Percentiles rank a stretch among this genome's conserved stretches.
phyloP scores from a whole-genome alignment of 2,113 vertebrate species.

The Pipra filicauda region DNA sequence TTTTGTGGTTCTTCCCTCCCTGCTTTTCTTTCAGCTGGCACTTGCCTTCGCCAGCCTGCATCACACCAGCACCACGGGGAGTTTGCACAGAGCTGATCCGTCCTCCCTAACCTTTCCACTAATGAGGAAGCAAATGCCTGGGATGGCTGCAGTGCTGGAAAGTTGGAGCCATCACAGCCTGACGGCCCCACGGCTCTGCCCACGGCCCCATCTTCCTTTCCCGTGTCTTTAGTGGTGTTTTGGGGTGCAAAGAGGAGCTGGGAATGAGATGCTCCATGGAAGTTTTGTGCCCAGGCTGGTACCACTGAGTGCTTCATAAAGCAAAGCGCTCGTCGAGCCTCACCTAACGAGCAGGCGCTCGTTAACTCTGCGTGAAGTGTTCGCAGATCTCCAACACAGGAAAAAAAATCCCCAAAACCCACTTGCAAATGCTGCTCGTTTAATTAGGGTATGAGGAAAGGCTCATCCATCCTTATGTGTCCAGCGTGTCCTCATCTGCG shows the following conservation, averaged over 20 bases:
- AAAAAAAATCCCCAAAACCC: neutral
- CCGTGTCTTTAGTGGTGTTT: neutral
- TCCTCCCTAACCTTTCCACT: conserved; percentile 11
- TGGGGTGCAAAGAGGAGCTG: neutral
- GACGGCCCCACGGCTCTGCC: neutral
- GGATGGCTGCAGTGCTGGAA: neutral
- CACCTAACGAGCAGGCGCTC: neutral
- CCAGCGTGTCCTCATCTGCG: neutral
- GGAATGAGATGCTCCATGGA: neutral
- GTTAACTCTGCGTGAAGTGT: neutral
- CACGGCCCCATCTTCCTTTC: neutral
- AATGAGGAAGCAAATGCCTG: conserved; percentile 31
- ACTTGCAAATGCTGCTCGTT: neutral
- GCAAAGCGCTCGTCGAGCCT: accelerated
- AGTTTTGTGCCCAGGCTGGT: neutral
- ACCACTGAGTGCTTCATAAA: neutral
- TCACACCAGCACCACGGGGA: neutral
- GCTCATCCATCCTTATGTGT: conserved; percentile 11
- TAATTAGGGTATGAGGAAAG: conserved; percentile 16
- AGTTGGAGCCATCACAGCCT: neutral
- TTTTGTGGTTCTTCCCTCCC: neutral
- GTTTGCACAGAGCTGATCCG: neutral
- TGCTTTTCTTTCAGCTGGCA: accelerated
- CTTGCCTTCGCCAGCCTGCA: neutral
- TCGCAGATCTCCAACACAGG: neutral